Conservation (phyloP, 2,797 vertebrate species). For the Synanceia verrucosa region DNA sequence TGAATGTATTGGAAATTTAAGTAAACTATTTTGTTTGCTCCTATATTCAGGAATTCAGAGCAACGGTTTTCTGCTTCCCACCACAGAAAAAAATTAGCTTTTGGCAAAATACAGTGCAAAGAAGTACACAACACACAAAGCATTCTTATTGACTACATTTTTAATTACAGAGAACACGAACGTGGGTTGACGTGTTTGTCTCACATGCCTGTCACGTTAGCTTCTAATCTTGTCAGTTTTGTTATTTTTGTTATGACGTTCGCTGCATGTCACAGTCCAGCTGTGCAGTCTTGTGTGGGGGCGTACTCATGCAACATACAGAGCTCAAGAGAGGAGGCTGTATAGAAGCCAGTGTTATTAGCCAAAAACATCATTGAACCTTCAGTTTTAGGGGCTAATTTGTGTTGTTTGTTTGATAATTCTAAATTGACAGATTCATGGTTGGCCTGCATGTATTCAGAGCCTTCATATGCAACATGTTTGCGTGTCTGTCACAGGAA, state of each 20-base stretch:
- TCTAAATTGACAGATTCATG: not conserved
- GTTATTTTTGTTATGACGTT: conserved; percentile 28
- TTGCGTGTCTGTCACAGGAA: conserved; percentile 24
- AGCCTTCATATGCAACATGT: conserved; percentile 14
- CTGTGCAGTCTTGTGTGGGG: conserved; percentile 4
- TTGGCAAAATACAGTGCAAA: conserved; percentile 22
- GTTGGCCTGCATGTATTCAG: not conserved
- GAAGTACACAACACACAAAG: conserved; percentile 1
- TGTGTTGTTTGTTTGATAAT: not conserved
- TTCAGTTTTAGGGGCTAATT: not conserved
- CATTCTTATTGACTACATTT: not conserved
- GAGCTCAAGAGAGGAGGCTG: not conserved
- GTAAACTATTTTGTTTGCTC: not conserved
- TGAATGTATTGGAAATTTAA: not conserved
- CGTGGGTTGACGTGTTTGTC: conserved; percentile 33
- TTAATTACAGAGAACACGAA: conserved; percentile 33
- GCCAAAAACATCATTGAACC: not conserved
- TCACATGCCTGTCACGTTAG: conserved; percentile 26
- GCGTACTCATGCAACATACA: not conserved
- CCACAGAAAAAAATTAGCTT: not conserved
- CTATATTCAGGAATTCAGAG: not conserved
- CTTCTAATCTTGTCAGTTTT: conserved; percentile 48
- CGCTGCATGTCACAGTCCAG: conserved; percentile 19
- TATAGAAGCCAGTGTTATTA: not conserved
- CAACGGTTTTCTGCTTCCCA: not conserved